Percentiles rank a stretch among this genome's conserved stretches.
Conservation (phyloP, 2,113 vertebrate species). For the Orcinus orca region DNA sequence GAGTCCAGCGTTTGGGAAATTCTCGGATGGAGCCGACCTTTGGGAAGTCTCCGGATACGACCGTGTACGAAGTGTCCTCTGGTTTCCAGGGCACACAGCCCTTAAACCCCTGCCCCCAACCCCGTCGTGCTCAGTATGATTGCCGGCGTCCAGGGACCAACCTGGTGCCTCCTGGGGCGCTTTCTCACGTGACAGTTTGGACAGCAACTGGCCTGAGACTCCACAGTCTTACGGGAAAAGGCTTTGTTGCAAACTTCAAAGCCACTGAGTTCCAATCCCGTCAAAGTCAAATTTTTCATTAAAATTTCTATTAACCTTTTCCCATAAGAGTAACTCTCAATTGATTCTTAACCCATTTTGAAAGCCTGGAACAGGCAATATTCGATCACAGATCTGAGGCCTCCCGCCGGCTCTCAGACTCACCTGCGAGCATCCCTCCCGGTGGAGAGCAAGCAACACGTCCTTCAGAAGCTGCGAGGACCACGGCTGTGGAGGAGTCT, state of each 20-base stretch:
- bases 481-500: rapidly evolving
- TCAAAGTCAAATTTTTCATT: conserved; percentile 39
- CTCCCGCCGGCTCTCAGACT: rapidly evolving
- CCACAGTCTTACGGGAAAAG: neutral
- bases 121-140: neutral
- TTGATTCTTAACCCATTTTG: conserved; percentile 12
- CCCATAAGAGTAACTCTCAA: neutral
- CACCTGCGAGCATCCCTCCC: rapidly evolving
- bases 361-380: neutral
- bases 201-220: neutral
- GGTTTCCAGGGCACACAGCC: neutral
- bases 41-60: neutral
- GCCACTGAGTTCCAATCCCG: neutral
- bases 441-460: rapidly evolving
- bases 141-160: neutral
- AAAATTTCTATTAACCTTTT: conserved; percentile 16
- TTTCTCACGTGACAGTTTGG: neutral
- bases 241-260: conserved; percentile 21
- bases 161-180: neutral
- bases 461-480: neutral
- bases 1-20: neutral
- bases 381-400: neutral
- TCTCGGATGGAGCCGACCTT: neutral
- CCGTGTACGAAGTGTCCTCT: neutral
- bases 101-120: neutral